phyloP scores from a whole-genome alignment of 2,797 vertebrate genomes.

The Margarornis squamiger region DNA sequence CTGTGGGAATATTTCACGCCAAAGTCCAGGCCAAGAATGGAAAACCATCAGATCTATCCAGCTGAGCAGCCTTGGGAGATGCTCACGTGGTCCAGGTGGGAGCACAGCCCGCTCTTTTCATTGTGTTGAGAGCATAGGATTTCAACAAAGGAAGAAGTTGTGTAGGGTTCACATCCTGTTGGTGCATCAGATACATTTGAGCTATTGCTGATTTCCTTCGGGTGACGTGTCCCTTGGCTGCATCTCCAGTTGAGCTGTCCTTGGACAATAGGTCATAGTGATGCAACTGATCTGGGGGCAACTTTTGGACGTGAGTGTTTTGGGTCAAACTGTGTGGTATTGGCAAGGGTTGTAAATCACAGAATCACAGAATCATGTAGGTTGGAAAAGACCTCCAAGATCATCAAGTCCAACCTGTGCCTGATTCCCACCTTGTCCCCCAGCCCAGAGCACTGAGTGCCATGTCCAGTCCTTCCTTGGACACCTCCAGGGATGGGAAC shows the following conservation, averaged over 20 bases:
- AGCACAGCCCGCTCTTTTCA: neutral
- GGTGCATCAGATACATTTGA: neutral
- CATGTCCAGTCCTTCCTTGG: neutral
- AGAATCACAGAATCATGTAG: neutral
- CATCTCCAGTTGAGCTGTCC: neutral
- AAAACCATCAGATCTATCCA: neutral
- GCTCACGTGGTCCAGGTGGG: neutral
- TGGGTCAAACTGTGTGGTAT: neutral
- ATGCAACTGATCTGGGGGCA: neutral
- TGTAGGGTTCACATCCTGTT: slow-evolving; percentile 8
- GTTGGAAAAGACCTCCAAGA: neutral
- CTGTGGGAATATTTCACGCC: slow-evolving; percentile 51
- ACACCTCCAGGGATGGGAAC: neutral
- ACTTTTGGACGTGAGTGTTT: neutral
- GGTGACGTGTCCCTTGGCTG: neutral
- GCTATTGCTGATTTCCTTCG: slow-evolving; percentile 1
- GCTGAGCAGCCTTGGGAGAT: neutral
- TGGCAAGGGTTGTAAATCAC: neutral
- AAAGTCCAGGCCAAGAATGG: neutral
- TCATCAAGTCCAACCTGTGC: neutral
- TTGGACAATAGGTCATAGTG: neutral
- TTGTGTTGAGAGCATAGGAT: neutral
- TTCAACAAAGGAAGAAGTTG: neutral
- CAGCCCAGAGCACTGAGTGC: neutral
- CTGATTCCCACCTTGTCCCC: neutral